phyloP scores from a whole-genome alignment of 2,888 invertebrate species.

The Salpingus planirostris region DNA sequence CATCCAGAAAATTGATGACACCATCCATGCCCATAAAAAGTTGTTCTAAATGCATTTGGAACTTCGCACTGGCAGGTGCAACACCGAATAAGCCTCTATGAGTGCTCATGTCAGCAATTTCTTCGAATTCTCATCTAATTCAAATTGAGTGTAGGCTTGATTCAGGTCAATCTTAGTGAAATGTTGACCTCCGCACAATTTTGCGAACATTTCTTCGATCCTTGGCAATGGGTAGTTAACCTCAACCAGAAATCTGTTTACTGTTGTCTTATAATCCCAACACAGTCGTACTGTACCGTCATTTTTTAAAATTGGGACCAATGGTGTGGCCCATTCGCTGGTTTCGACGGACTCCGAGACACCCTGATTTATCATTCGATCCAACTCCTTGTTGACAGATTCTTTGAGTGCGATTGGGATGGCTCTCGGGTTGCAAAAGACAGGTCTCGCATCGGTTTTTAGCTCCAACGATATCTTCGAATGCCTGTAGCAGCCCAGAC shows the following conservation, averaged over 20 bases:
- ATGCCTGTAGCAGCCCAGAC: constrained; percentile 11
- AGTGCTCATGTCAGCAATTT: too few species aligned
- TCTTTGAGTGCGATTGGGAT: too few species aligned
- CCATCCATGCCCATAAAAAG: too few species aligned
- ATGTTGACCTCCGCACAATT: not conserved
- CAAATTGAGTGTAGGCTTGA: too few species aligned
- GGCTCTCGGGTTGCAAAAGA: not conserved
- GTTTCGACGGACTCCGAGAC: too few species aligned
- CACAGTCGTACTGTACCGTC: not conserved
- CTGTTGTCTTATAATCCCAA: not conserved
- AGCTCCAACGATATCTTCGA: constrained; percentile 15
- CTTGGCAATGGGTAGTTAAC: constrained; percentile 2
- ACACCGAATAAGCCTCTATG: too few species aligned
- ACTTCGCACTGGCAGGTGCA: constrained; percentile 23
- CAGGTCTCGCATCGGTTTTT: not conserved
- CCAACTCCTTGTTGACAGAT: too few species aligned
- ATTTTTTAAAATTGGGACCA: constrained; percentile 1
- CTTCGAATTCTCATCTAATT: too few species aligned
- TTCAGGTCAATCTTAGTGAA: constrained; percentile 3
- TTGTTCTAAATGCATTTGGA: constrained; percentile 24
- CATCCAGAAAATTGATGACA: too few species aligned
- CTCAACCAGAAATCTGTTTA: not conserved
- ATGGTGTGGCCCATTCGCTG: not conserved
- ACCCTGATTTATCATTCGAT: too few species aligned
- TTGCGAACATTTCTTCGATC: constrained; percentile 3